phyloP scores from a whole-genome alignment of 2,113 vertebrate genomes.

The cattle (Bos taurus) region DNA sequence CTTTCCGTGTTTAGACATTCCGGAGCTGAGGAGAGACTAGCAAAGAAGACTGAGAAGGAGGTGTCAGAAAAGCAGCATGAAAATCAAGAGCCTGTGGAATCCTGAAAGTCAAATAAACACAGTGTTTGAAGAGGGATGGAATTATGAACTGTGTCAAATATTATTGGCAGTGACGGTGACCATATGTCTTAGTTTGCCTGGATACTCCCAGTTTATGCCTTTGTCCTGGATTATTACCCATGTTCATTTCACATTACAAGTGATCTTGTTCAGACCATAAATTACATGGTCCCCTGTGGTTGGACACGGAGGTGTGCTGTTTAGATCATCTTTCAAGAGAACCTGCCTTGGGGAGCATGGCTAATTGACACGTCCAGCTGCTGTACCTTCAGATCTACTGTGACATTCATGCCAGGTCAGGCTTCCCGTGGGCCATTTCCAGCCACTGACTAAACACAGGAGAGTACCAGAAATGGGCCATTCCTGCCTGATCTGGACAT shows the following conservation, averaged over 20 bases:
- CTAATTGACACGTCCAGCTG: not conserved
- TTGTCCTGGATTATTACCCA: not conserved
- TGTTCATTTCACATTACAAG: not conserved
- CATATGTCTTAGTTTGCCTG: not conserved
- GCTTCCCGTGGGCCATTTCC: not conserved
- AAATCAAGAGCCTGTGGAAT: not conserved
- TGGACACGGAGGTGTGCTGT: not conserved
- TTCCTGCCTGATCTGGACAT: not conserved
- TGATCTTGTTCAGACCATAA: not conserved
- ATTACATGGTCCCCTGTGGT: not conserved
- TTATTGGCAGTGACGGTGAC: not conserved
- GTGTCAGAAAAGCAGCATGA: not conserved
- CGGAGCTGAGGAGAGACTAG: not conserved
- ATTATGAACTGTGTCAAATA: not conserved
- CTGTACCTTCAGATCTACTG: not conserved
- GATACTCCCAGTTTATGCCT: not conserved
- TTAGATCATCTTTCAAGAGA: not conserved
- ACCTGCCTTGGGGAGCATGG: not conserved
- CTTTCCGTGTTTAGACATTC: not conserved
- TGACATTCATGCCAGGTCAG: not conserved
- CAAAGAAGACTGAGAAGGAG: not conserved
- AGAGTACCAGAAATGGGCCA: not conserved
- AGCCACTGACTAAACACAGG: not conserved
- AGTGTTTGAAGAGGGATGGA: not conserved
- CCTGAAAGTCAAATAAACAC: not conserved